phyloP scores from a whole-genome alignment of 2,888 invertebrate species.

The Drosophila pseudotalamancana region DNA sequence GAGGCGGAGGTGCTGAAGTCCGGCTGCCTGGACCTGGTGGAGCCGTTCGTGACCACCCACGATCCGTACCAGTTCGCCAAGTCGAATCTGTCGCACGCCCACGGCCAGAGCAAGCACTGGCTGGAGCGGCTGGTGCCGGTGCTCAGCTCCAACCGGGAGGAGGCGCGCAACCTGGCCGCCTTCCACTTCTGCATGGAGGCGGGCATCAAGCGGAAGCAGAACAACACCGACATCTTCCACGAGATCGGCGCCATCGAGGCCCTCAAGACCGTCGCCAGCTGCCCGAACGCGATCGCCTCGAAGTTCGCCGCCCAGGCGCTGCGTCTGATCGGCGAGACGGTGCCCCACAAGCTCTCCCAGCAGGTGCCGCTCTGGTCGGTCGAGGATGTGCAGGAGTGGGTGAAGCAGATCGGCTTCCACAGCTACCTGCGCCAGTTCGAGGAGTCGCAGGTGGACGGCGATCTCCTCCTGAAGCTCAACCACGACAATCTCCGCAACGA shows the following conservation, averaged over 20 bases:
- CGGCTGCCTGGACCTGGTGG: constrained; percentile 97
- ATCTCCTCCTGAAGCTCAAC: constrained; percentile 94
- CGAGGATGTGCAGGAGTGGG: constrained; percentile 99
- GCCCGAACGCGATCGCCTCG: constrained; percentile 98
- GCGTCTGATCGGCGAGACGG: constrained; percentile 96
- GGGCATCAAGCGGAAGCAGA: constrained; percentile 97
- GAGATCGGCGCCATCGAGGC: constrained; percentile 98
- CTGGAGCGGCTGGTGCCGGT: constrained; percentile 96
- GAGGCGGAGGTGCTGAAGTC: constrained; percentile 98
- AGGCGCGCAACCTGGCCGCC: constrained; percentile 97
- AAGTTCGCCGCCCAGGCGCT: constrained; percentile 98
- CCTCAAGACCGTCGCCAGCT: constrained; percentile 97
- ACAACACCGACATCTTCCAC: constrained; percentile 94
- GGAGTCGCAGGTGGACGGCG: constrained; percentile 97
- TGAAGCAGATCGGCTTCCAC: constrained; percentile 97
- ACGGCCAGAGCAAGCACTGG: constrained; percentile 98
- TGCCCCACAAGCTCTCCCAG: constrained; percentile 98
- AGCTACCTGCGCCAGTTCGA: constrained; percentile 93
- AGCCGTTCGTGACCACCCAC: constrained; percentile 97
- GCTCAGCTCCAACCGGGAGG: constrained; percentile 96
- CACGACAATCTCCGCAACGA: constrained; percentile 97
- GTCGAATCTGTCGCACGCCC: constrained; percentile 95
- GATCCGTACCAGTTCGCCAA: constrained; percentile 97
- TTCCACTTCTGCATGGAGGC: constrained; percentile 99
- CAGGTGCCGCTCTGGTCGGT: constrained; percentile 99